A percentile compares a stretch with the other conserved stretches of the same genome.
phyloP scores from a whole-genome alignment of 2,888 invertebrate genomes.

The Amphiduros pacificus region DNA sequence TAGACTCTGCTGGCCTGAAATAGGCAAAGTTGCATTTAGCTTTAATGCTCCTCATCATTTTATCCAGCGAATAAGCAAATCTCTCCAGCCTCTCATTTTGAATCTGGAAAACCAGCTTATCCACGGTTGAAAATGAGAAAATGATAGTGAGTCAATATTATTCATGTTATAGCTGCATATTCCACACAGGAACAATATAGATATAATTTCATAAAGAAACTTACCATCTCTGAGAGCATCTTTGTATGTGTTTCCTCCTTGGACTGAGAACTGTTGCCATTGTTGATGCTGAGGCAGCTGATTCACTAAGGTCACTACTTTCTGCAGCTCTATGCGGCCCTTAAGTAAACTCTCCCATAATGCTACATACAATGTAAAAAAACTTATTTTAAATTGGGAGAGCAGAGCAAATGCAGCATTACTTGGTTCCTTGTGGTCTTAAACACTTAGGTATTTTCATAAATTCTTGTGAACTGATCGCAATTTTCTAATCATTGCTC shows the following conservation, averaged over 20 bases:
- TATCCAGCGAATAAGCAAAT: too few relatives aligned
- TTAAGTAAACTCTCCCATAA: slow-evolving; percentile 87
- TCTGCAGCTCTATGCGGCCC: slow-evolving; percentile 84
- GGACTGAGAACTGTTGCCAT: slow-evolving; percentile 61
- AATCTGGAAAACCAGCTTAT: too few relatives aligned
- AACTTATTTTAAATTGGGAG: too few relatives aligned
- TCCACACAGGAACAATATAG: not conserved
- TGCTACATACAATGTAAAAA: slow-evolving; percentile 39
- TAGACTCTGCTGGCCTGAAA: slow-evolving; percentile 66
- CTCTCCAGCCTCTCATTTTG: too few relatives aligned
- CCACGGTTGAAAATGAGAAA: too few relatives aligned
- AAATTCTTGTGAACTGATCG: not conserved
- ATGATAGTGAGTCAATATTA: too few relatives aligned
- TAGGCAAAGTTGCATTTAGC: slow-evolving; percentile 3
- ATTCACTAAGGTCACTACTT: slow-evolving; percentile 75
- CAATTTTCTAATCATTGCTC: not conserved
- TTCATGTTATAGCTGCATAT: too few relatives aligned
- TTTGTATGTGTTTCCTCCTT: slow-evolving; percentile 56
- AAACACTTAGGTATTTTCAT: not conserved
- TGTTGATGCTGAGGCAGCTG: slow-evolving; percentile 73
- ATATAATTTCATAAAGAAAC: not conserved
- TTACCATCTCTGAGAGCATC: slow-evolving; percentile 38
- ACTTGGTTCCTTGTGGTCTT: too few relatives aligned
- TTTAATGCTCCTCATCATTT: too few relatives aligned
- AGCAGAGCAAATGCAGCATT: too few relatives aligned